Base-by-base conservation (phyloP, 2,888 invertebrate genomes). In the Calameuta filiformis region DNA sequence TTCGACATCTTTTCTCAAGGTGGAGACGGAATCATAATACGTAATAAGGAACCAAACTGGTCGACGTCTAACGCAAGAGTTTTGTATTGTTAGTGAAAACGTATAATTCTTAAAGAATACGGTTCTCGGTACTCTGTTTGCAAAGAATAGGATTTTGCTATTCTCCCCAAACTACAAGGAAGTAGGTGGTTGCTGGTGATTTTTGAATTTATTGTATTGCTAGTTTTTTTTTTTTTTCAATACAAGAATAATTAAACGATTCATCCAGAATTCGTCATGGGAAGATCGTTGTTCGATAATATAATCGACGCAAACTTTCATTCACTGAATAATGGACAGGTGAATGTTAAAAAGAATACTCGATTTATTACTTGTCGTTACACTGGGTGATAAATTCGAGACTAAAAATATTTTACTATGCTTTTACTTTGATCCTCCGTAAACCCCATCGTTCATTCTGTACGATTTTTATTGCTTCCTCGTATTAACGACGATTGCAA, bases 31-130 rank as follows among this genome's bases (percentile, higher is more conserved):
- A 35, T 35, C 73, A 34, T 75, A 75, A 56, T 37, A 69, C n/a
- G 75, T 76, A 15, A 71, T 30, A 31, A 77, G 88, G 84, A 79
- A 77, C 30, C 11, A 56, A 23, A 56, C 40, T 56, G 23, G 40
- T 56, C 6, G 40, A 0, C 40, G 15, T 56, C 23, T 56, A 56
- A 56, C 40, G 40, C 23, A 56, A 56, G 40, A 56, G 40, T 56
- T 56, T 56, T 56, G 40, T 56, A 56, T 56, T 56, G 23, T 56
- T 9, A 23, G 23, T 9, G 23, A 23, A 56, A 56, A 56, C 6
- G 40, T 23, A 56, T 56, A 56, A 56, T 56, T 56, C 40, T 56
- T 9, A 56, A 23, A 23, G 40, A 23, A 6, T 56, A 23, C 9
- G 9, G 23, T 56, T 15, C 15, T 15, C 0, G 40, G 15, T 23